Conservation (phyloP, 2,113 vertebrate species). For the Podarcis raffonei region DNA sequence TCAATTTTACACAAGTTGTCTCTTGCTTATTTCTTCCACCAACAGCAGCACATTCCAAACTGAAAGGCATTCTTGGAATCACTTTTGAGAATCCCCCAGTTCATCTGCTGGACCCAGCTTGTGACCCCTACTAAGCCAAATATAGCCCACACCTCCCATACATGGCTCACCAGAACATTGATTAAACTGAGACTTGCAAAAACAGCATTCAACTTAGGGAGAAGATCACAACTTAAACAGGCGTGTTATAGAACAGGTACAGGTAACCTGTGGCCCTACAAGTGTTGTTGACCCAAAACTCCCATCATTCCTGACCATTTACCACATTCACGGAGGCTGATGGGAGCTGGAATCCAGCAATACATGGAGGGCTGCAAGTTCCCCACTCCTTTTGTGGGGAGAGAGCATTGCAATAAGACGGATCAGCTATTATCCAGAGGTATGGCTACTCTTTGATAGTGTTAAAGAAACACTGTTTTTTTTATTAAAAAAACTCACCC, state of each 20-base stretch:
- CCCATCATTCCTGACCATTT: no score
- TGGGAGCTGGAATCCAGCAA: not conserved
- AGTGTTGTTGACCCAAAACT: no score
- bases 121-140: not conserved
- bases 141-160: not conserved
- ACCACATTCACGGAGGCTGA: no score
- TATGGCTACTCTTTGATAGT: not conserved
- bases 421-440: not conserved
- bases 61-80: not conserved
- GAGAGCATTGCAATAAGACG: not conserved
- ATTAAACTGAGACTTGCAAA: not conserved
- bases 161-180: not conserved
- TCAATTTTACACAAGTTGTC: not conserved
- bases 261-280: no score
- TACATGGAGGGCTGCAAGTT: no score
- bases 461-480: not conserved
- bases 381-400: not conserved
- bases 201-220: not conserved
- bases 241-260: not conserved
- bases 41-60: not conserved
- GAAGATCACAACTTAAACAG: no score
- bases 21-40: not conserved
- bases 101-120: not conserved
- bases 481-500: not conserved
- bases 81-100: not conserved